Conservation (phyloP, 2,888 invertebrate genomes). For the Drosophila mimetica region DNA sequence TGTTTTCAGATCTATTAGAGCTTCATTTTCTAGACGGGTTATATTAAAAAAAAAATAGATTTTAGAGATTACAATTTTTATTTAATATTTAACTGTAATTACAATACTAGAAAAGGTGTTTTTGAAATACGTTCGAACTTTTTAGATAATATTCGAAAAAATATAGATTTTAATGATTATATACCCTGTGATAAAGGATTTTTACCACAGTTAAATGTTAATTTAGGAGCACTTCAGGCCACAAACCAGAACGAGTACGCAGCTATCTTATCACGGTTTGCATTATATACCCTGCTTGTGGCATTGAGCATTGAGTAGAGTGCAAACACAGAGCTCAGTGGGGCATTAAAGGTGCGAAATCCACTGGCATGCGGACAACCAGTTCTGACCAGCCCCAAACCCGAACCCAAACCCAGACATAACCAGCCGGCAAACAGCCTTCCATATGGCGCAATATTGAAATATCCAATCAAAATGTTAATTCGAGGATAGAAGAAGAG, state of each 20-base stretch:
- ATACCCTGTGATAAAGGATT: not conserved
- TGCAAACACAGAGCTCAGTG: conserved; percentile 44
- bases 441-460: conserved; percentile 77
- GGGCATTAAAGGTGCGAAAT: conserved; percentile 55
- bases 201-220: conserved; percentile 2
- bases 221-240: conserved; percentile 12
- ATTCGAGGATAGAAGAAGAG: conserved; percentile 51
- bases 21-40: no score
- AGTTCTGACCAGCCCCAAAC: conserved; percentile 30
- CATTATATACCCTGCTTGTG: conserved; percentile 24
- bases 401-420: conserved; percentile 18
- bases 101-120: no score
- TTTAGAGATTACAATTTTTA: no score
- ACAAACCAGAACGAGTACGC: conserved; percentile 33
- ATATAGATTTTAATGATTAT: no score
- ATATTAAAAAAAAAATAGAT: no score
- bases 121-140: no score
- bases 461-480: conserved; percentile 80
- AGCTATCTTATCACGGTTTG: conserved; percentile 59
- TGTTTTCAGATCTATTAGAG: no score
- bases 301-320: conserved; percentile 29
- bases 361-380: conserved; percentile 16
- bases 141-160: no score
- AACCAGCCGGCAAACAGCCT: conserved; percentile 35
- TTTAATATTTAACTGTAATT: no score